Evolutionary conservation across 2,797 vertebrate species (phyloP).

Genomic region (Pangasius mekongensis): DNA sequence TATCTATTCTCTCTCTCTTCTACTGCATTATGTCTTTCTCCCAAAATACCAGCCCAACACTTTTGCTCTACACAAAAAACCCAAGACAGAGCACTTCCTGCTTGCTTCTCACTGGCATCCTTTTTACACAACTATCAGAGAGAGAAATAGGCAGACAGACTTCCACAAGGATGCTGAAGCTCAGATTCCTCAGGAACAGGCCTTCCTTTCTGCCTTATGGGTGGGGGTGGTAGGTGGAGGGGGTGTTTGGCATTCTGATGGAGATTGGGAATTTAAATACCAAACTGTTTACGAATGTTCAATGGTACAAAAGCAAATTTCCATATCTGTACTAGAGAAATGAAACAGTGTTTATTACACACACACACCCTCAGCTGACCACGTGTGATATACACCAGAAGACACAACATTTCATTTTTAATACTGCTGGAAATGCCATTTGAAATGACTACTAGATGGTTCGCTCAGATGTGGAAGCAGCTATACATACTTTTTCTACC

Average conservation of each 20-base stretch:
- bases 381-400: not conserved
- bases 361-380: not conserved
- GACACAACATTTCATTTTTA: not conserved
- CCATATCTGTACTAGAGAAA: not conserved
- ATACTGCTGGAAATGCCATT: not conserved
- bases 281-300: not conserved
- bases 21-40: not conserved
- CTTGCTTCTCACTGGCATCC: slow-evolving; percentile 53
- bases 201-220: slow-evolving; percentile 7
- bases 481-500: not conserved
- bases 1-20: not conserved
- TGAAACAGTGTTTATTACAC: not conserved
- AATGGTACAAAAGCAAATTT: not conserved
- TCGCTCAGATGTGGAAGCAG: not conserved
- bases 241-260: not conserved
- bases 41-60: slow-evolving; percentile 38
- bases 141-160: slow-evolving; percentile 64
- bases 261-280: not conserved
- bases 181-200: slow-evolving; percentile 55
- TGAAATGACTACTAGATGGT: not conserved
- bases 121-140: slow-evolving; percentile 61
- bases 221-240: not conserved
- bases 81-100: slow-evolving; percentile 50
- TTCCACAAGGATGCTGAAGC: slow-evolving; percentile 55
- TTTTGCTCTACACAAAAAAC: slow-evolving; percentile 17